Conservation (phyloP, 2,888 invertebrate species). For the Drosophila mayaguana region DNA sequence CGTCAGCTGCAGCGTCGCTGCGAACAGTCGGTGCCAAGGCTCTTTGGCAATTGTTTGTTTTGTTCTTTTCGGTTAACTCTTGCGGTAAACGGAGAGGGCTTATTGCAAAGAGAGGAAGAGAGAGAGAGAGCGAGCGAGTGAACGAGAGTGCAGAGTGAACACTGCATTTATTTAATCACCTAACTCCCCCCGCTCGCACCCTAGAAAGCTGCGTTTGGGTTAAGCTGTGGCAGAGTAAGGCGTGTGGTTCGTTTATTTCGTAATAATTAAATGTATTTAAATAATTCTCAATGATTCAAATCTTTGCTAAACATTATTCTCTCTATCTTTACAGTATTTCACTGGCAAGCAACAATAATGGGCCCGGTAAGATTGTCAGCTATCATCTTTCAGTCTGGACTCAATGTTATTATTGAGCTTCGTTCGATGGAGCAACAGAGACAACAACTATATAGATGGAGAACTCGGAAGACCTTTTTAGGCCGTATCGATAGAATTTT, state of each 20-base stretch:
- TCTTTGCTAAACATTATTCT: slow-evolving; percentile 60
- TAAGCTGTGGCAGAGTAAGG: slow-evolving; percentile 1
- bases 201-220: background rate
- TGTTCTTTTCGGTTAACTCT: slow-evolving; percentile 55
- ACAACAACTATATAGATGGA: no score
- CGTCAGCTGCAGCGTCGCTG: slow-evolving; percentile 60
- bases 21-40: slow-evolving; percentile 75
- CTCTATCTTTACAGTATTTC: slow-evolving; percentile 94
- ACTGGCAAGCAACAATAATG: slow-evolving; percentile 99
- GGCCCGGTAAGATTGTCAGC: slow-evolving; percentile 89
- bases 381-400: slow-evolving; percentile 13
- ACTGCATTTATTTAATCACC: slow-evolving; percentile 15
- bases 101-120: slow-evolving; percentile 14
- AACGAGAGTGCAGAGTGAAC: background rate
- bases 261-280: slow-evolving; percentile 7
- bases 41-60: slow-evolving; percentile 76
- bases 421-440: background rate
- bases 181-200: background rate
- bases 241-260: background rate
- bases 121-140: background rate
- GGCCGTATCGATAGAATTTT: background rate
- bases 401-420: background rate
- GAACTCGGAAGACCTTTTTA: background rate
- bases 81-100: slow-evolving; percentile 14
- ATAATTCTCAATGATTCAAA: background rate